Evolutionary conservation across 2,888 invertebrate genomes (phyloP), one percentile per base, ranked within the genome.

Genomic region (Drosophila kanekoi): DNA sequence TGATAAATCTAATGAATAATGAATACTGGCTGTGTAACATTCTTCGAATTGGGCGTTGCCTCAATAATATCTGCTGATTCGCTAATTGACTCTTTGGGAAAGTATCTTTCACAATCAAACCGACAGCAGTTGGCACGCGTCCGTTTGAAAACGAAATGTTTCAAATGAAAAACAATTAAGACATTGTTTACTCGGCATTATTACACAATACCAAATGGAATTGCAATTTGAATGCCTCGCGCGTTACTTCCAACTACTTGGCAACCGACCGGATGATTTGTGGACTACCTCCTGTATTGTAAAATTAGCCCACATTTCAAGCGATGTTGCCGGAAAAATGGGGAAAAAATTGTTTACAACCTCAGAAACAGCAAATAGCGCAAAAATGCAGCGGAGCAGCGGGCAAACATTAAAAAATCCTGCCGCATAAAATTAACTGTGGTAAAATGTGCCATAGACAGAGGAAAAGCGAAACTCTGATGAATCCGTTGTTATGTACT

Each of bases 161-260:
- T 66, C 70, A 58, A 74, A 60, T 66, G 65, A 66, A 68, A 68
- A 67, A 56, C 81, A 88, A 88, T 76, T 80, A 80, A 80, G 77
- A 80, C 54, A 86, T 68, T 49, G 57, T 70, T 86, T 67, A 33
- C 8, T 47, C 40, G 49, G 28, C 53, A 32, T 54, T 47, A 60
- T 88, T 79, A 64, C 66, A 71, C 74, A 85, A 83, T 18, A 58
- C 35, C 51, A 45, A 60, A 37, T 65, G 75, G 58, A 56, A 75
- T 76, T 72, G 71, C 81, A 73, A 88, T 90, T 90, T 90, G 79
- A 89, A 90, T 90, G 89, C 74, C 74, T 72, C 72, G 66, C 84
- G 86, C 80, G 76, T 69, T 73, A 44, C 44, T 49, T 16, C 37
- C 32, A 59, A 56, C 54, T 41, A 40, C 52, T 65, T 32, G 43